Percentiles rank a stretch among this genome's conserved stretches.
These are phyloP conservation scores for Eilema depressum DNA, from an alignment of 2,888 invertebrate species.

Conservation along the genomic window DNA sequence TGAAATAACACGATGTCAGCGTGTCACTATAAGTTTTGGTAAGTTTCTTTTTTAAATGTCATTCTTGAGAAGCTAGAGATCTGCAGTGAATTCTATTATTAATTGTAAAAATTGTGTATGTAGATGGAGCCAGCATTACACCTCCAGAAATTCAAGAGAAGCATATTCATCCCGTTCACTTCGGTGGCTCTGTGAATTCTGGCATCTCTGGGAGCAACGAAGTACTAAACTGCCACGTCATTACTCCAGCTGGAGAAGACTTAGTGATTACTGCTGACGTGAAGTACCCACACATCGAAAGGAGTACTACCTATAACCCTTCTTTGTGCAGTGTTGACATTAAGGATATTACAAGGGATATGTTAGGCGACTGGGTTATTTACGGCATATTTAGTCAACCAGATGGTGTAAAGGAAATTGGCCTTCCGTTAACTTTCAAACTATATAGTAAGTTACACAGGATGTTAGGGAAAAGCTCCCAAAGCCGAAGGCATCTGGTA, in stretches of 20 bases:
- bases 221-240: constrained; percentile 54
- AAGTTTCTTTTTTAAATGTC: constrained; percentile 11
- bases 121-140: not conserved
- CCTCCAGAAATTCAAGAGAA: not conserved
- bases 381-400: constrained; percentile 45
- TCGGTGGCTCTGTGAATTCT: constrained; percentile 44
- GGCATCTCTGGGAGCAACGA: constrained; percentile 38
- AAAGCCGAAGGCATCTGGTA: too few species aligned
- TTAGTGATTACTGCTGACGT: constrained; percentile 40
- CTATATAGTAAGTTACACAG: constrained; percentile 56
- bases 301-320: constrained; percentile 24
- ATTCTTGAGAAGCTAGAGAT: not conserved
- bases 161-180: constrained; percentile 51
- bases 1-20: constrained; percentile 17
- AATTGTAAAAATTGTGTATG: not conserved
- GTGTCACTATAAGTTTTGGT: constrained; percentile 18
- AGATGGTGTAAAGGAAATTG: constrained; percentile 37
- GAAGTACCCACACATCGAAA: constrained; percentile 47
- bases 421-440: constrained; percentile 47
- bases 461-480: too few species aligned
- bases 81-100: too few species aligned
- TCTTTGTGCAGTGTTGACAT: constrained; percentile 51
- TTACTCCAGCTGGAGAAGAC: constrained; percentile 58
- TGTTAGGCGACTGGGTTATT: constrained; percentile 56
- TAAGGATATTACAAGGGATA: constrained; percentile 43